Evolutionary conservation across 2,113 vertebrate genomes (phyloP).

Genomic region (Myrmecobius fasciatus): DNA sequence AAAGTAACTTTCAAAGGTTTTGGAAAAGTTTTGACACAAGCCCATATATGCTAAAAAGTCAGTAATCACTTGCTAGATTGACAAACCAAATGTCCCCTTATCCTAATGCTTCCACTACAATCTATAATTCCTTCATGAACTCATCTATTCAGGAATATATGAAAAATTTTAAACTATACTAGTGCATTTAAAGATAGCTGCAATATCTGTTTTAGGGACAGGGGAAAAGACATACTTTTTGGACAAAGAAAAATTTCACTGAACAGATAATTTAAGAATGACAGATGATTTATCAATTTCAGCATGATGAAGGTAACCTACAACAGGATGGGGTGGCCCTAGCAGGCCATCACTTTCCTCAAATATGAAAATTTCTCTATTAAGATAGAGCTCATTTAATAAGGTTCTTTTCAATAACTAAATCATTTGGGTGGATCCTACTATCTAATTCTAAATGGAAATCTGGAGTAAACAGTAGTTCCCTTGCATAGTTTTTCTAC

Average conservation of each 20-base stretch:
- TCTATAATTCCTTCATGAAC: slow-evolving; percentile 40
- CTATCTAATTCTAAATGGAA: slow-evolving; percentile 53
- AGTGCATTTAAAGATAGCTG: slow-evolving; percentile 7
- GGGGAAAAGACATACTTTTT: not conserved
- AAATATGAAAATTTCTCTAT: slow-evolving; percentile 32
- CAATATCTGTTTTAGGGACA: not conserved
- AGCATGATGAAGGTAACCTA: not conserved
- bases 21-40: slow-evolving; percentile 41
- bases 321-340: not conserved
- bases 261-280: slow-evolving; percentile 26
- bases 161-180: not conserved
- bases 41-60: slow-evolving; percentile 3
- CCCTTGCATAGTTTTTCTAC: slow-evolving; percentile 19
- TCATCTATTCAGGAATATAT: slow-evolving; percentile 10
- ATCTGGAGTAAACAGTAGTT: not conserved
- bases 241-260: slow-evolving; percentile 5
- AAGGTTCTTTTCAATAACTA: slow-evolving; percentile 25
- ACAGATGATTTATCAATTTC: not conserved
- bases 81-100: not conserved
- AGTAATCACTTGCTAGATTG: not conserved
- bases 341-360: not conserved
- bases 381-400: not conserved
- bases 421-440: not conserved
- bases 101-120: not conserved
- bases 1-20: slow-evolving; percentile 37